A percentile compares a stretch with the other conserved stretches of the same genome.
Conservation (phyloP, 2,113 vertebrate genomes). For the Otolemur garnettii region DNA sequence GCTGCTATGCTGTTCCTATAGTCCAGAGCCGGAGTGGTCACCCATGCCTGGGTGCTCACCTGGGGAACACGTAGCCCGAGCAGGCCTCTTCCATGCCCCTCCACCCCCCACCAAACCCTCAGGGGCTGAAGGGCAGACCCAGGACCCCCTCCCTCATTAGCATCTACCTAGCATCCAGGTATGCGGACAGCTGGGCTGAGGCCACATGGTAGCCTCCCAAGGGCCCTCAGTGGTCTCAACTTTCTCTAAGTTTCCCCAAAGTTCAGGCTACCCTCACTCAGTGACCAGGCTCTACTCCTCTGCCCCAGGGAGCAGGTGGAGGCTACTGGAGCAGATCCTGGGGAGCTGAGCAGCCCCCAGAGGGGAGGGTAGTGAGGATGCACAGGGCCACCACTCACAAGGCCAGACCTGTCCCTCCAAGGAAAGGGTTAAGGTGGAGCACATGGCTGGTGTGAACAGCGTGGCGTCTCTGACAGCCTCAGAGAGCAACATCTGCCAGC, state of each 20-base stretch:
- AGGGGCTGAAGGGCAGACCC: too few relatives aligned
- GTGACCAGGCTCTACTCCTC: too few relatives aligned
- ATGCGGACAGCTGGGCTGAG: not conserved
- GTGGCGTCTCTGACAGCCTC: rapidly evolving
- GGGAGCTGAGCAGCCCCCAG: rapidly evolving
- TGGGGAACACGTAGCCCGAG: rapidly evolving
- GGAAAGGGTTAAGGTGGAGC: too few relatives aligned
- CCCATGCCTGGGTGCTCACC: not conserved
- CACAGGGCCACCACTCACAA: rapidly evolving
- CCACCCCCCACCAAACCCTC: rapidly evolving
- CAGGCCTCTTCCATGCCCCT: not conserved
- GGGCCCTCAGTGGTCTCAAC: not conserved
- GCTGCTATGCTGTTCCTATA: not conserved
- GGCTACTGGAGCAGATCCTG: rapidly evolving
- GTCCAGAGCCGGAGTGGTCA: too few relatives aligned
- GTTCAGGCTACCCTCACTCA: not conserved
- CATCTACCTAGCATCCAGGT: rapidly evolving
- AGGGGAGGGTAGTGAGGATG: not conserved
- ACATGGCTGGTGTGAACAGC: rapidly evolving
- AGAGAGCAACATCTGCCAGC: not conserved
- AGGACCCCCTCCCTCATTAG: rapidly evolving
- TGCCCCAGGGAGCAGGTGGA: not conserved
- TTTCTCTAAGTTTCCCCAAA: not conserved
- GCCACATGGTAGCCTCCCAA: too few relatives aligned
- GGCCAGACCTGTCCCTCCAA: rapidly evolving